phyloP scores from a whole-genome alignment of 1,140 invertebrate genomes.

The Euschistus heros region DNA sequence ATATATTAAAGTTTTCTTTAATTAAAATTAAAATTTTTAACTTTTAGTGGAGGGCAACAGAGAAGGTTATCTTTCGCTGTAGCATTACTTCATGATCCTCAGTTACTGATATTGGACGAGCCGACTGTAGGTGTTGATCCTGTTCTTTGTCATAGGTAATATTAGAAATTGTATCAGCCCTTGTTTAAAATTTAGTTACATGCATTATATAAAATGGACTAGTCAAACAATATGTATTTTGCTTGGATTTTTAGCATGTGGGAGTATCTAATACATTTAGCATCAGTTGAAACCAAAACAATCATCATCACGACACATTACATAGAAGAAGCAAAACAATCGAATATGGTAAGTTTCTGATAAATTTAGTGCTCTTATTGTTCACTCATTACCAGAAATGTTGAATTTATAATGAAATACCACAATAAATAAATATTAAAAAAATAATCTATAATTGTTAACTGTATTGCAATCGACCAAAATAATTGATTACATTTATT shows the following conservation, averaged over 20 bases:
- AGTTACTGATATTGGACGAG: constrained; percentile 80
- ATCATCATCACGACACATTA: constrained; percentile 90
- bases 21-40: neutral
- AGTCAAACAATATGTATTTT: neutral
- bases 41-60: constrained; percentile 77
- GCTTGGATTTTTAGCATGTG: constrained; percentile 62
- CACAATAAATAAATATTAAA: no score
- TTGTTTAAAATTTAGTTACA: neutral
- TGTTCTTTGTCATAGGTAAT: constrained; percentile 66
- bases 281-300: constrained; percentile 51
- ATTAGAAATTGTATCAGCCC: constrained; percentile 28
- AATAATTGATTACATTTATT: no score
- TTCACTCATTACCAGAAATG: no score
- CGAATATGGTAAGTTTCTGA: constrained; percentile 40
- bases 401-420: no score
- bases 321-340: constrained; percentile 80
- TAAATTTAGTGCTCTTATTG: no score
- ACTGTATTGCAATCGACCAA: no score
- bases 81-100: constrained; percentile 62
- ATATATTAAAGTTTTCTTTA: neutral
- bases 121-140: constrained; percentile 87
- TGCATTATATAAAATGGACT: neutral
- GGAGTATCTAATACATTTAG: constrained; percentile 67
- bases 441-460: no score
- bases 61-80: constrained; percentile 84